Percentiles rank a stretch among this genome's conserved stretches.
These are phyloP conservation scores for Leiothrix lutea DNA, from an alignment of 2,113 vertebrate species.

Conservation along the genomic window DNA sequence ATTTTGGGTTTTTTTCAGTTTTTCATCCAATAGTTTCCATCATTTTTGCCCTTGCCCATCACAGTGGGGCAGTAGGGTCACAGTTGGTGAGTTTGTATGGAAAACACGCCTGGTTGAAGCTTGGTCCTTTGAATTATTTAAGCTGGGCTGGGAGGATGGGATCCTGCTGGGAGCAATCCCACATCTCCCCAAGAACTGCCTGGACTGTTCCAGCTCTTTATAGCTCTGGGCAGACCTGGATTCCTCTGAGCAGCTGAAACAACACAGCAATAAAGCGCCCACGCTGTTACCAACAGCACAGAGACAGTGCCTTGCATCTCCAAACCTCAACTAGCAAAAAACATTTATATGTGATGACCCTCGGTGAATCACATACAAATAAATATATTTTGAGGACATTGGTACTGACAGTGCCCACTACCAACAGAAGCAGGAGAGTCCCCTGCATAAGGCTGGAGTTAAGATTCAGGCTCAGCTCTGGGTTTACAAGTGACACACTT, in stretches of 20 bases:
- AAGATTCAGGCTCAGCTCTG: neutral
- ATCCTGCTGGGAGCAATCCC: neutral
- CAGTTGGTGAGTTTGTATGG: neutral
- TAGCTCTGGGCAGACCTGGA: neutral
- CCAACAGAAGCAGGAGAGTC: neutral
- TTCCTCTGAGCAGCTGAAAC: conserved; percentile 3
- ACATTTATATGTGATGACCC: neutral
- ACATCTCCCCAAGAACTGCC: neutral
- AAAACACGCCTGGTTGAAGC: neutral
- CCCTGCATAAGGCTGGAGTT: neutral
- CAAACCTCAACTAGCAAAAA: neutral
- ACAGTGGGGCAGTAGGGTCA: neutral
- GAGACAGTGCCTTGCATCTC: neutral
- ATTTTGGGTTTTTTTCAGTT: neutral
- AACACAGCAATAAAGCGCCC: neutral
- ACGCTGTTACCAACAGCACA: neutral
- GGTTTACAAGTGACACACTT: neutral
- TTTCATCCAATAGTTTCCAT: neutral
- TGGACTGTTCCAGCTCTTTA: neutral
- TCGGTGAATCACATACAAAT: neutral
- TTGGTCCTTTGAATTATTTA: neutral
- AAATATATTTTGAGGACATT: neutral
- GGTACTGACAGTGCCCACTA: neutral
- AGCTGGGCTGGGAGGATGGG: neutral
- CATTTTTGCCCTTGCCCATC: neutral